Conservation (phyloP, 2,888 invertebrate species). For the Pomacea canaliculata region DNA sequence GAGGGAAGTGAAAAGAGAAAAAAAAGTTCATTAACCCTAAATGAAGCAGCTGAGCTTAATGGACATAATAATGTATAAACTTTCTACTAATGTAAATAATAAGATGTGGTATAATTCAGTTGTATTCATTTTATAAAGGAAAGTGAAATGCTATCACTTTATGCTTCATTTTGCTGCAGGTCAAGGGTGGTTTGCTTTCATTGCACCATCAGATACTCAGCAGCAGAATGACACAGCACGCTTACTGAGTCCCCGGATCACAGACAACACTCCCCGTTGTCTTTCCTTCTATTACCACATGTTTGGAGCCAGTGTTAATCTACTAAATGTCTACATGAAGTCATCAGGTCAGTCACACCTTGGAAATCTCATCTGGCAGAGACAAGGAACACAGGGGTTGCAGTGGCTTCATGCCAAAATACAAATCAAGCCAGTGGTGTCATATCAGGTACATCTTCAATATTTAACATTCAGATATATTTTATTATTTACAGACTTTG, state of each 20-base stretch:
- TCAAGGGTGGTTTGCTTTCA: slow-evolving; percentile 72
- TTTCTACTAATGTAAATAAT: neutral
- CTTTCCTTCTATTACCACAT: slow-evolving; percentile 63
- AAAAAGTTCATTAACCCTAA: neutral
- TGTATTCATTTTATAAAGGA: too few species aligned
- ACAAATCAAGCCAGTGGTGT: slow-evolving; percentile 16
- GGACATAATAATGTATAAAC: neutral
- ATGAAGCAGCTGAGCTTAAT: neutral
- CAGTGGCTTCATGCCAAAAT: slow-evolving; percentile 35
- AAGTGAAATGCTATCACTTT: too few species aligned
- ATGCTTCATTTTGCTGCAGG: slow-evolving; percentile 10
- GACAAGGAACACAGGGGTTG: slow-evolving; percentile 40
- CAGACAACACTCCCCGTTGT: slow-evolving; percentile 39
- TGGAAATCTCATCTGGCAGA: slow-evolving; percentile 28
- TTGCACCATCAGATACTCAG: slow-evolving; percentile 75
- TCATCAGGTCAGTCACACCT: slow-evolving; percentile 15
- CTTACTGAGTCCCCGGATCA: slow-evolving; percentile 62
- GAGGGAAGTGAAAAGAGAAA: neutral
- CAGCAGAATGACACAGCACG: slow-evolving; percentile 75
- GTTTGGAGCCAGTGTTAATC: slow-evolving; percentile 54
- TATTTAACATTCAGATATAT: neutral
- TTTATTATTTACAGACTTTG: too few species aligned
- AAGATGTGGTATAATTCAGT: too few species aligned
- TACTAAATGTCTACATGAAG: slow-evolving; percentile 52
- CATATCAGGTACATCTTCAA: slow-evolving; percentile 25